Evolutionary conservation across 2,888 invertebrate species (phyloP).

Genomic region (Polymixis lichenea): DNA sequence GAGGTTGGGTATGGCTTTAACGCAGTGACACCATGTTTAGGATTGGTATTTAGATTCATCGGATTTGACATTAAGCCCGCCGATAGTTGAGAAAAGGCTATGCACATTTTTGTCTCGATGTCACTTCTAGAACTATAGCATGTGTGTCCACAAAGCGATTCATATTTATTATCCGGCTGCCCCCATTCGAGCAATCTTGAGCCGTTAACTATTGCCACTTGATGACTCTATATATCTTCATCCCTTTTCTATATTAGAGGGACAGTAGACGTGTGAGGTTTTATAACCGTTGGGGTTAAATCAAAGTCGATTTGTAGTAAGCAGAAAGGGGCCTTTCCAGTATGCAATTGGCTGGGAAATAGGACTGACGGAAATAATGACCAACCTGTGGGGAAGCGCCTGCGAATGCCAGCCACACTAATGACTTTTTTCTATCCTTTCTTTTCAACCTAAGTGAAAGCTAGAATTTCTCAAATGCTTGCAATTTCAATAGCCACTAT

Average conservation of each 20-base stretch:
- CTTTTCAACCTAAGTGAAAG: neutral
- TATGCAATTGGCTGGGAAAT: neutral
- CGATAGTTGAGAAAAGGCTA: too few species aligned
- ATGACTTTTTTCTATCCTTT: neutral
- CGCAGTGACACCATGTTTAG: too few species aligned
- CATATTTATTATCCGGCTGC: constrained; percentile 58
- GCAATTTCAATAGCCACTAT: neutral
- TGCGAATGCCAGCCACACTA: neutral
- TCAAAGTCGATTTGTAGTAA: too few species aligned
- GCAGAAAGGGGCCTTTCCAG: too few species aligned
- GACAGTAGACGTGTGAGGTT: constrained; percentile 2
- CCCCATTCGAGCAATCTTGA: constrained; percentile 36
- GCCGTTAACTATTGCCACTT: constrained; percentile 50
- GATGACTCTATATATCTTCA: constrained; percentile 60
- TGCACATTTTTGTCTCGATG: neutral
- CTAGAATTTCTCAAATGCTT: neutral
- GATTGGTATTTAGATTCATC: too few species aligned
- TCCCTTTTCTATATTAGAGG: constrained; percentile 16
- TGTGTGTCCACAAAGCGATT: constrained; percentile 34
- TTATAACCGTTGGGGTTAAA: constrained; percentile 3
- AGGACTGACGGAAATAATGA: neutral
- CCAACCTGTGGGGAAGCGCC: neutral
- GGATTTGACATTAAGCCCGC: too few species aligned
- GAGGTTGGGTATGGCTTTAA: too few species aligned
- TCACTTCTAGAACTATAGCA: constrained; percentile 38